phyloP scores from a whole-genome alignment of 1,140 invertebrate genomes.

The Saccostrea echinata region DNA sequence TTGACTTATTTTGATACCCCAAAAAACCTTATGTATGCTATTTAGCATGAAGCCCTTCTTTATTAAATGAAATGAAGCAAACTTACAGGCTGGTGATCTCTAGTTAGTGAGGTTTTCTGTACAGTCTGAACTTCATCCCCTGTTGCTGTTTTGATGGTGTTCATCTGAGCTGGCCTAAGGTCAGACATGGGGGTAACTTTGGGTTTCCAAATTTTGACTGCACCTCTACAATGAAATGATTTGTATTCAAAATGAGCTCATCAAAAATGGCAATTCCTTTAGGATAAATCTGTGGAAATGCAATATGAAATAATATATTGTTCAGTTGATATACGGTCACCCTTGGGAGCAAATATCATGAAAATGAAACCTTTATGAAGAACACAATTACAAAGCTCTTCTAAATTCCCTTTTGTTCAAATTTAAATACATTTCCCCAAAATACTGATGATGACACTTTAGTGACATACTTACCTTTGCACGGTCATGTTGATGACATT shows the following conservation, averaged over 20 bases:
- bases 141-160: constrained; percentile 83
- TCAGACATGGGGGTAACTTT: constrained; percentile 80
- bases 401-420: no score
- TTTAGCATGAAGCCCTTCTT: not conserved
- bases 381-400: no score
- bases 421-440: no score
- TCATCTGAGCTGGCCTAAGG: constrained; percentile 86
- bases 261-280: not conserved
- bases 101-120: constrained; percentile 91
- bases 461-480: constrained; percentile 67
- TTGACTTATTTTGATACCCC: not conserved
- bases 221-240: constrained; percentile 71
- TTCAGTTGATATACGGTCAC: not conserved
- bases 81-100: constrained; percentile 67
- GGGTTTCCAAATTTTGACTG: constrained; percentile 79
- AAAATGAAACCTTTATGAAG: no score
- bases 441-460: no score
- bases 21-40: not conserved
- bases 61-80: not conserved
- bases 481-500: constrained; percentile 78
- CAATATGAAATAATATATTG: not conserved
- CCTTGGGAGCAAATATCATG: not conserved
- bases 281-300: not conserved
- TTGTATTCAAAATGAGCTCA: not conserved
- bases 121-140: constrained; percentile 84